Conservation (phyloP, 2,797 vertebrate genomes). For the Enteromius argenteus region DNA sequence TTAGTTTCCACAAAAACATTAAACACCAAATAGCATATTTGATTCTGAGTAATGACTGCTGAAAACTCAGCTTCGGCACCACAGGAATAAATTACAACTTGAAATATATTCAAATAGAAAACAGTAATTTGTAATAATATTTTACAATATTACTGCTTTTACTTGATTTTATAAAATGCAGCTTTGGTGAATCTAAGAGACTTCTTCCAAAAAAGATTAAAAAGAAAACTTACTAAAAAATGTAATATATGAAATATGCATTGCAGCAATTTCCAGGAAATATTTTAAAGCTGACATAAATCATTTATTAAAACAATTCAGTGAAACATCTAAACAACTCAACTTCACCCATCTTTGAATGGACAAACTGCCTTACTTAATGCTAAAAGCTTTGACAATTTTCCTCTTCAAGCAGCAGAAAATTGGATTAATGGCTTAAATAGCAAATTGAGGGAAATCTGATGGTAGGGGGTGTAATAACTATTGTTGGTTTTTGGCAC, state of each 20-base stretch:
- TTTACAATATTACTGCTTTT: background rate
- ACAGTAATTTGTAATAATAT: background rate
- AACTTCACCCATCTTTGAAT: background rate
- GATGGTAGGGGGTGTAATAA: conserved; percentile 35
- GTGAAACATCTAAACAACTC: background rate
- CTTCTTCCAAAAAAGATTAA: background rate
- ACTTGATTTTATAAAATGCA: background rate
- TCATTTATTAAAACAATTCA: background rate
- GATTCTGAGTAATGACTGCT: background rate
- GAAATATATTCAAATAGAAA: background rate
- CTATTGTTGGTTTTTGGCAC: conserved; percentile 23
- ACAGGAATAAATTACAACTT: background rate
- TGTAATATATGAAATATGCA: background rate
- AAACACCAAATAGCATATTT: background rate
- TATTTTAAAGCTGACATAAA: background rate
- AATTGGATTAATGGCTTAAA: conserved; percentile 27
- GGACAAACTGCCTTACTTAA: background rate
- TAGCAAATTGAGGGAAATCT: conserved; percentile 13
- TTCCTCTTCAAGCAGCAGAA: conserved; percentile 21
- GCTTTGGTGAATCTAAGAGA: background rate
- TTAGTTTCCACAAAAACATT: background rate
- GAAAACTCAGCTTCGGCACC: background rate
- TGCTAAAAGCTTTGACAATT: background rate
- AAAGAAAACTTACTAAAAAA: background rate
- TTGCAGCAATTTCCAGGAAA: background rate